Evolutionary conservation across 2,888 invertebrate genomes (phyloP), one percentile per base, ranked within the genome.

Genomic region (Apeira syringaria): DNA sequence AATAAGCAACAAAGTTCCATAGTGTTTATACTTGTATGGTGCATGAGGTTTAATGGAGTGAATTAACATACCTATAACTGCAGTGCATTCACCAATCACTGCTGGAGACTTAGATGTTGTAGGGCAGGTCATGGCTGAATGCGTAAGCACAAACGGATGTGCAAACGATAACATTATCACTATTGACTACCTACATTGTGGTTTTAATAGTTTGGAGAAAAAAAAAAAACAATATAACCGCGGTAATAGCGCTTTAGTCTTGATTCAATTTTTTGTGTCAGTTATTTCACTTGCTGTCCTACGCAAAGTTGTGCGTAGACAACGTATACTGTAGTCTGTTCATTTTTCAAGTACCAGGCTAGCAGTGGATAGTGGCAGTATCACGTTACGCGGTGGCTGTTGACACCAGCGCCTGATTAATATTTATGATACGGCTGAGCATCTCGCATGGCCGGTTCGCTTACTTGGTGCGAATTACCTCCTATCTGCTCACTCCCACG

Each of bases 321-420:
- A 12, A 64, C 61, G 62, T 61, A n/a, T n/a, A n/a, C 55, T 69
- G 62, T 60, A 68, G 61, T 4, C 2, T 4, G 15, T 2, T 15
- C 2, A 15, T 15, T 3, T 15, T 15, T 61, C 62, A 67, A 80
- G 86, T 82, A 87, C 80, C 80, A 86, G 83, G 83, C 80, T 68
- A 72, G 68, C 81, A 86, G 80, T 74, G 80, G 79, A 80, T 85
- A 80, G 84, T 69, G 64, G 78, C 78, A 81, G 84, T 87, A 80
- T 88, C 88, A 81, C 83, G 88, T 88, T 88, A 88, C 89, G 87
- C 86, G 81, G 87, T 88, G 89, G 89, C 89, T 88, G 89, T 89
- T 88, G 89, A 89, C 89, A 88, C 89, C 89, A 88, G 83, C 77
- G 89, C 86, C 87, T 89, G 89, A 89, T 89, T 89, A 89, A 89